These are phyloP conservation scores for Xenopus borealis DNA, from an alignment of 2,113 vertebrate species.

Conservation along the genomic window DNA sequence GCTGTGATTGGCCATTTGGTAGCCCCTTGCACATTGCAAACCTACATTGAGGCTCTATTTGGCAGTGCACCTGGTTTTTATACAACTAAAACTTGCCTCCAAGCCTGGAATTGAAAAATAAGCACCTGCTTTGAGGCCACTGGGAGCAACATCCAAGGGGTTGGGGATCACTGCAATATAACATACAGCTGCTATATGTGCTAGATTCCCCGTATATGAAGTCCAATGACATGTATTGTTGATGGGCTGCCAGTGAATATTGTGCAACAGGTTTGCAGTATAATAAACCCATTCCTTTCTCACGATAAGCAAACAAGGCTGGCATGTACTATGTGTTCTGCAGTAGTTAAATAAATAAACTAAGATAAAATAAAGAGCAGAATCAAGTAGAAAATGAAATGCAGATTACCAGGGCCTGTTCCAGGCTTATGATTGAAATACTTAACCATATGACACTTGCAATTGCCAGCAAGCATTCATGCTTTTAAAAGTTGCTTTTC, in stretches of 20 bases:
- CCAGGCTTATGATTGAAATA: slow-evolving; percentile 29
- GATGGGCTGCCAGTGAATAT: slow-evolving; percentile 9
- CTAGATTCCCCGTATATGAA: too few species aligned
- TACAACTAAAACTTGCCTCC: too few species aligned
- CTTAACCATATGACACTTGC: slow-evolving; percentile 27
- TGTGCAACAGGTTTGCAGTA: slow-evolving; percentile 1
- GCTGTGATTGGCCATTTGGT: too few species aligned
- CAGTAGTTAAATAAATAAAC: slow-evolving; percentile 29
- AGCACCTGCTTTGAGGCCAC: too few species aligned
- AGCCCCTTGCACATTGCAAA: too few species aligned
- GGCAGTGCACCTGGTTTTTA: too few species aligned
- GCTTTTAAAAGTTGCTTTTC: too few species aligned
- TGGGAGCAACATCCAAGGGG: too few species aligned
- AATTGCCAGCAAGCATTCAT: neutral
- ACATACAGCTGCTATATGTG: too few species aligned
- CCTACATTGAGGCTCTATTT: too few species aligned
- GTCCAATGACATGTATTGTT: neutral
- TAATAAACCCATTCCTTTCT: slow-evolving; percentile 1
- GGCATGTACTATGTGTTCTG: neutral
- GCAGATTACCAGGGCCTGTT: slow-evolving; percentile 18
- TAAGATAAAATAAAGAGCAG: slow-evolving; percentile 14
- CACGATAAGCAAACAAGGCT: neutral
- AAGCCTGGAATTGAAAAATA: too few species aligned
- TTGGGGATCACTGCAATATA: too few species aligned
- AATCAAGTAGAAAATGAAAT: slow-evolving; percentile 37